Evolutionary conservation across 1,140 invertebrate genomes (phyloP).

Genomic region (Ostrea denselamellosa): DNA sequence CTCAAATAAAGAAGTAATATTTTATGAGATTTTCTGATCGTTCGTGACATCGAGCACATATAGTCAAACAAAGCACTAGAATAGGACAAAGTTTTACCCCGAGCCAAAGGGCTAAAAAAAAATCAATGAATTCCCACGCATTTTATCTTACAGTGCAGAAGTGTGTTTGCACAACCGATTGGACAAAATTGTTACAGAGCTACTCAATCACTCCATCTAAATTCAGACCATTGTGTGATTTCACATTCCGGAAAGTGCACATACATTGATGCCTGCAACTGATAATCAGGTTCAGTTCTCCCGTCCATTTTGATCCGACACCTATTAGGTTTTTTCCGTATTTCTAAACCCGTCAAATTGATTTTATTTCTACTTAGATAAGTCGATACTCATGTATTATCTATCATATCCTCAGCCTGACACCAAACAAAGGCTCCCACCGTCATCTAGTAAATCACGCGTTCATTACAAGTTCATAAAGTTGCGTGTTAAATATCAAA

Average conservation of each 20-base stretch:
- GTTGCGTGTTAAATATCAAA: background rate
- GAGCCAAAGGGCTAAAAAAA: background rate
- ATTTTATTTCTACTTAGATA: conserved; percentile 3
- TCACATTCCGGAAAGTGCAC: background rate
- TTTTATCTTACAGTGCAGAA: conserved; percentile 1
- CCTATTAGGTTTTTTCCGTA: background rate
- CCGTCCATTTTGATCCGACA: background rate
- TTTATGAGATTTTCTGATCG: background rate
- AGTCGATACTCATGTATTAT: conserved; percentile 6
- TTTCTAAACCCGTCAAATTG: background rate
- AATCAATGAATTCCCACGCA: conserved; percentile 24
- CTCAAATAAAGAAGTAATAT: conserved; percentile 10
- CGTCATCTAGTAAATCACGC: background rate
- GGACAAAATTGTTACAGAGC: conserved; percentile 10
- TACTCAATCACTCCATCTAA: background rate
- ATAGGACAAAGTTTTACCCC: background rate
- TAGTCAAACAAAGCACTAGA: background rate
- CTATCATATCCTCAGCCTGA: background rate
- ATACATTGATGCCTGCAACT: background rate
- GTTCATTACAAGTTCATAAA: background rate
- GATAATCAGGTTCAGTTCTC: background rate
- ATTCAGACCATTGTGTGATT: background rate
- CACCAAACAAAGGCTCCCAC: background rate
- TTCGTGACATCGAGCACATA: background rate
- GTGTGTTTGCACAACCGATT: conserved; percentile 12